Percentiles rank a stretch among this genome's conserved stretches.
Conservation (phyloP, 2,888 invertebrate genomes). For the Rhagonycha lutea region DNA sequence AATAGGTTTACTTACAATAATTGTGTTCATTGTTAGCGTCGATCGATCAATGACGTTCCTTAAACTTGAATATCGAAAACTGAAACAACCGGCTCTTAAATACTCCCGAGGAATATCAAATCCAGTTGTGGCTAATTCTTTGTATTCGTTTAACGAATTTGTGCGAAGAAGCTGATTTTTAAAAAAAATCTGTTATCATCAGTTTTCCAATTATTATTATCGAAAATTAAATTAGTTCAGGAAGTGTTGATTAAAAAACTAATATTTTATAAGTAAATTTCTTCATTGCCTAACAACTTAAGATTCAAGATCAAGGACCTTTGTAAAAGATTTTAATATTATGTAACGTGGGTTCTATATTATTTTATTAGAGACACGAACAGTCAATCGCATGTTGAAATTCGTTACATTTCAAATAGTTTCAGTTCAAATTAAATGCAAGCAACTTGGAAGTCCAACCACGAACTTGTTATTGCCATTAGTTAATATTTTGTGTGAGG, state of each 20-base stretch:
- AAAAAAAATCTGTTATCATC: background rate
- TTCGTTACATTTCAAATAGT: background rate
- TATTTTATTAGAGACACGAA: background rate
- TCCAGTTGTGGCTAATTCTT: background rate
- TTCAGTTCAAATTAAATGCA: background rate
- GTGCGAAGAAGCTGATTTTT: background rate
- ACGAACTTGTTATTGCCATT: background rate
- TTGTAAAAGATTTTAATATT: background rate
- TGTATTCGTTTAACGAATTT: background rate
- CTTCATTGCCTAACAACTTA: background rate
- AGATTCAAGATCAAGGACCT: background rate
- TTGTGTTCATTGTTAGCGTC: background rate
- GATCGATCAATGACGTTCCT: background rate
- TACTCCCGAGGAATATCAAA: background rate
- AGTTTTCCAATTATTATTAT: background rate
- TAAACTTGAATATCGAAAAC: background rate
- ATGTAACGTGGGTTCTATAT: background rate
- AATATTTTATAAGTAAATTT: background rate
- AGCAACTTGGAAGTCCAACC: background rate
- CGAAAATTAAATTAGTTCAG: background rate
- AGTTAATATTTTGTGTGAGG: background rate
- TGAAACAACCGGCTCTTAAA: conserved; percentile 1
- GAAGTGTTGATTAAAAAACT: too few species aligned
- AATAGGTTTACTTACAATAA: background rate
- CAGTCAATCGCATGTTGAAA: background rate